Conservation (phyloP, 2,113 vertebrate species). For the Lutjanus erythropterus region DNA sequence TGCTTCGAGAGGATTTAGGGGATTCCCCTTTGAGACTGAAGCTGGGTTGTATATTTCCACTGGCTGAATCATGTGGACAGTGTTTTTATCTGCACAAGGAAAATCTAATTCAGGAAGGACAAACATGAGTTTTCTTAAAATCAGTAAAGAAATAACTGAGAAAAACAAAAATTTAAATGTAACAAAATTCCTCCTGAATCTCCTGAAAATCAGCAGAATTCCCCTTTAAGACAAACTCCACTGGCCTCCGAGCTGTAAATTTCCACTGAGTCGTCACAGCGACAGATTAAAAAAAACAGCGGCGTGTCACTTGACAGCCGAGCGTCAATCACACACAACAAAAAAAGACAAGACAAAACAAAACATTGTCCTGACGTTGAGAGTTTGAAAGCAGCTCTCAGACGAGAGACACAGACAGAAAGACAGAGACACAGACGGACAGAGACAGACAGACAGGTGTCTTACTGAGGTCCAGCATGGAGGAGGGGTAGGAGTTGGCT, state of each 20-base stretch:
- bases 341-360: not conserved
- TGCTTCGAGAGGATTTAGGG: too few species aligned
- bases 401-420: not conserved
- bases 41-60: slow-evolving; percentile 4
- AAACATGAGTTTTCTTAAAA: not conserved
- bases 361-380: not conserved
- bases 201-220: not conserved
- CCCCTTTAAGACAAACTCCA: not conserved
- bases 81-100: not conserved
- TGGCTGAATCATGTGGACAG: not conserved
- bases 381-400: not conserved
- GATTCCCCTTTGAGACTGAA: not conserved
- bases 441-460: slow-evolving; percentile 10
- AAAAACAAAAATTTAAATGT: not conserved
- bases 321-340: not conserved
- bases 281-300: not conserved
- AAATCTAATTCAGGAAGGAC: not conserved
- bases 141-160: not conserved
- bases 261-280: slow-evolving; percentile 23
- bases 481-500: slow-evolving; percentile 88
- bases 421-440: not conserved
- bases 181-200: not conserved
- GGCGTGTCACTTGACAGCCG: not conserved
- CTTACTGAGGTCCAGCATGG: slow-evolving; percentile 94
- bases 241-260: slow-evolving; percentile 18